Percentiles rank a stretch among this genome's conserved stretches.
Conservation (phyloP, 2,797 vertebrate species). For the Aratinga solstitialis region DNA sequence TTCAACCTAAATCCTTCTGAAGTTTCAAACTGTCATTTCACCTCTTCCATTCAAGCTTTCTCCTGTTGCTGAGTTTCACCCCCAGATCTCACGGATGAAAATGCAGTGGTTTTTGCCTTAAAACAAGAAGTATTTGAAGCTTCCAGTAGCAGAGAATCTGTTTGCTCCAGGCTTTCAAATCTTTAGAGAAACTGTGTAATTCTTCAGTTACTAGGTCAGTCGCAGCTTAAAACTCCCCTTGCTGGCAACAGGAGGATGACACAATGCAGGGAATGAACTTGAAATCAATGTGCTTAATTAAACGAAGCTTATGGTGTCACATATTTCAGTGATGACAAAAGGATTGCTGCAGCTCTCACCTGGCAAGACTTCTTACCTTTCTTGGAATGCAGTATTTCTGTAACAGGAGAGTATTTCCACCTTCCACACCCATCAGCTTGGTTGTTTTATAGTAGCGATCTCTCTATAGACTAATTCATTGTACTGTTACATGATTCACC, state of each 20-base stretch:
- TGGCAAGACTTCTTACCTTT: background rate
- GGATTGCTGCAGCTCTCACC: background rate
- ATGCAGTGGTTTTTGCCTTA: background rate
- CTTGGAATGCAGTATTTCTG: conserved; percentile 24
- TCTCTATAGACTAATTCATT: background rate
- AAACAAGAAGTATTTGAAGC: background rate
- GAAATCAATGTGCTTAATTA: background rate
- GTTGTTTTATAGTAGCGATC: background rate
- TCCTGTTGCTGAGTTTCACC: background rate
- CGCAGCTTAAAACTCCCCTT: background rate
- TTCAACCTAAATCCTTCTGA: background rate
- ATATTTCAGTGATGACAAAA: background rate
- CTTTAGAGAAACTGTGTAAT: background rate
- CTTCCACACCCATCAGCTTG: background rate
- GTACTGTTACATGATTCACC: background rate
- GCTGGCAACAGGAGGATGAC: background rate
- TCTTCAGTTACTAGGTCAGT: background rate
- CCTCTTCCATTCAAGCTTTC: background rate
- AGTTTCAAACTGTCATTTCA: background rate
- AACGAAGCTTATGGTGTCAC: background rate
- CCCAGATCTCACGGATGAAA: background rate
- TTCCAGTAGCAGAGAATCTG: background rate
- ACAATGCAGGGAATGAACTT: background rate
- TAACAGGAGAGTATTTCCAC: background rate
- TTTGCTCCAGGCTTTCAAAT: background rate